Conservation (phyloP, 2,113 vertebrate genomes). For the Perca fluviatilis region DNA sequence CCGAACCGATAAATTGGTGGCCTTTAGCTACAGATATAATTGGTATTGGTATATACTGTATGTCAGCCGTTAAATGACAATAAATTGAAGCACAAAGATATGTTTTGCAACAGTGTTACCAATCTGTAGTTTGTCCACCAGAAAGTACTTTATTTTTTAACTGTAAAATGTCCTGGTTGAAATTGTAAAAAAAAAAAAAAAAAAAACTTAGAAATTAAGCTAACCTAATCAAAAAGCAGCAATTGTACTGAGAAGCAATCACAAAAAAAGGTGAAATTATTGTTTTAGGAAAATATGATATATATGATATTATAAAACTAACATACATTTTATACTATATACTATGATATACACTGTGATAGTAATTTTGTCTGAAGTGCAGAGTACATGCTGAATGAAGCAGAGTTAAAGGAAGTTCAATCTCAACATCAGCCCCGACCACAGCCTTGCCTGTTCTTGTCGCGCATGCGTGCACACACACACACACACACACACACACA, state of each 20-base stretch:
- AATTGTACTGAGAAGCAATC: neutral
- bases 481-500: conserved; percentile 3
- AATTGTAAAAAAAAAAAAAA: too few species aligned
- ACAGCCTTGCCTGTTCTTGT: conserved; percentile 4
- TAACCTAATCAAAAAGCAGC: neutral
- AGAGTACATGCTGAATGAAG: neutral
- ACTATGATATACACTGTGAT: neutral
- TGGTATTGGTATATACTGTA: neutral
- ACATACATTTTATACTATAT: neutral
- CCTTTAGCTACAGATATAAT: neutral
- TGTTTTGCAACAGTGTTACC: neutral
- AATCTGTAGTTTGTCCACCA: neutral
- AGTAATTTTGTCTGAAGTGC: neutral
- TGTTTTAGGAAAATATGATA: neutral
- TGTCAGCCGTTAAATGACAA: too few species aligned
- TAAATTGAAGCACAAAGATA: neutral
- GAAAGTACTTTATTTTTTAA: neutral
- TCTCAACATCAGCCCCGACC: conserved; percentile 42
- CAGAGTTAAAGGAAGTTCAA: conserved; percentile 18
- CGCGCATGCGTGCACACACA: neutral
- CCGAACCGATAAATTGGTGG: too few species aligned
- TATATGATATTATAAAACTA: neutral
- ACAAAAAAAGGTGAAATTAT: neutral
- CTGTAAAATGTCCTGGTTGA: neutral
- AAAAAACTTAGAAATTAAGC: too few species aligned